A percentile compares a stretch with the other conserved stretches of the same genome.
Conservation (phyloP, 2,113 vertebrate species). For the Trematocara nigrifrons region DNA sequence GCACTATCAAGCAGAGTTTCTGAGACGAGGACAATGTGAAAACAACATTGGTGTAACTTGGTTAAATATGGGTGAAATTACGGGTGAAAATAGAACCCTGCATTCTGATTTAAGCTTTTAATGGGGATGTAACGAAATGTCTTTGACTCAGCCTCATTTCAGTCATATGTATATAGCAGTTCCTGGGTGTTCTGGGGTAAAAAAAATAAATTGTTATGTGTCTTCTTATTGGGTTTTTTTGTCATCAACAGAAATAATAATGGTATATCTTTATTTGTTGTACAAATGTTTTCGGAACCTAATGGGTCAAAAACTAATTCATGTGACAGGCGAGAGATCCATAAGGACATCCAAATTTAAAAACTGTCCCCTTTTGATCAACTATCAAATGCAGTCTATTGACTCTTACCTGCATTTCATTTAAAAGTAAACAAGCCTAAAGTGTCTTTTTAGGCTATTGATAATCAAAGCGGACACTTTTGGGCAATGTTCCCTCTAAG, state of each 20-base stretch:
- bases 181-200: not conserved
- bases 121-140: not conserved
- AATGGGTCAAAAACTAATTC: not conserved
- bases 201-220: not conserved
- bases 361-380: not conserved
- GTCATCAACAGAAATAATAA: not conserved
- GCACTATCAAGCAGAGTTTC: not conserved
- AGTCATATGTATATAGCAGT: not conserved
- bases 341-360: not conserved
- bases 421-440: not conserved
- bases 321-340: not conserved
- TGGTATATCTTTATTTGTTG: not conserved
- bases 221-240: not conserved
- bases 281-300: not conserved
- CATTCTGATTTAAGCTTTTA: not conserved
- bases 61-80: not conserved
- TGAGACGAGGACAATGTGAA: not conserved
- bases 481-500: too few relatives aligned
- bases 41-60: not conserved
- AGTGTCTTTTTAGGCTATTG: not conserved
- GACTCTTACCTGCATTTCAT: not conserved
- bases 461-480: not conserved
- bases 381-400: not conserved
- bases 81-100: not conserved
- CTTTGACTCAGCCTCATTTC: not conserved